Evolutionary conservation across 2,113 vertebrate species (phyloP), one percentile per base, ranked within the genome.

Genomic region (Cyphomyrus plagiostoma): DNA sequence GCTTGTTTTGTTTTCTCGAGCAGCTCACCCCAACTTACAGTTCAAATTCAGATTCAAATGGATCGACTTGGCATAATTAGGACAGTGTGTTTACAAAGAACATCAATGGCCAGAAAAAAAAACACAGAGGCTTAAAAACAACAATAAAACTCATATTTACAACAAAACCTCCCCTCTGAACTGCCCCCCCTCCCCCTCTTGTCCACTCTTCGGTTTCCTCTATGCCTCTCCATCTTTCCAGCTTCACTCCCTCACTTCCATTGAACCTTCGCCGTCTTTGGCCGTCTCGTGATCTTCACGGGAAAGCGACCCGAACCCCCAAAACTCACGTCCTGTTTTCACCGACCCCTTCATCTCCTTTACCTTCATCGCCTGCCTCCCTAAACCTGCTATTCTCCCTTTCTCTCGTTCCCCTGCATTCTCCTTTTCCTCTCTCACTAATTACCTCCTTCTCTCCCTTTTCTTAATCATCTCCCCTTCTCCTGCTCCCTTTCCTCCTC

Each of bases 391-490:
- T 90, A 26, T 21, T 35, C 77, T 45, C 89, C 89, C 89, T 92
- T 91, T 91, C 90, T 89, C 87, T 49, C 7, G 5, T 74, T 53
- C 70, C 50, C 70, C 88, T 89, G 50, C 13, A 88, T 90, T 58
- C 70, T 70, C 70, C 70, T 89, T 82, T 52, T 10, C 66, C 88
- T 92, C 89, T 88, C 91, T 91, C 90, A 87, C 89, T 94, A 93
- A 95, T 96, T 95, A 94, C 90, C 86, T 89, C 90, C 87, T 88
- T 92, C 91, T 94, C 92, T 93, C 94, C 93, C 93, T 94, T 93
- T 93, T 93, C 91, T 92, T 94, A 96, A 95, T 95, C 94, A 94
- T 93, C 93, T 90, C 90, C 92, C 92, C 92, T 87, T 88, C 91
- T 92, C 88, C 86, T 23, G 91, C 90, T 66, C 88, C 86, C 46